Conservation (phyloP, 2,888 invertebrate genomes). For the Clepsis dumicolana region DNA sequence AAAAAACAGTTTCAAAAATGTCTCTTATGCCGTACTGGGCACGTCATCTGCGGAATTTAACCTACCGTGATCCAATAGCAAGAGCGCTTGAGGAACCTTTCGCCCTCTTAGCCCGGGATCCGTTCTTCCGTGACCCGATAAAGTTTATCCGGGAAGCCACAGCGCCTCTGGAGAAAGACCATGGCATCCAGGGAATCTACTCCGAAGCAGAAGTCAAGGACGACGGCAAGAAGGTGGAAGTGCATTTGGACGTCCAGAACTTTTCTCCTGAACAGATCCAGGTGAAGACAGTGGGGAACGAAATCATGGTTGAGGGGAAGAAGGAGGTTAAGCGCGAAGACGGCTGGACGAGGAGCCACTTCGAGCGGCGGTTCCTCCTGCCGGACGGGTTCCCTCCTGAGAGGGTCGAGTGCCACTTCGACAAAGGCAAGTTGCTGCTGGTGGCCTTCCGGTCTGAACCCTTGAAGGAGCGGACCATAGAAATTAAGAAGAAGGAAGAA, state of each 20-base stretch:
- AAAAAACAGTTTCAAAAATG: conserved; percentile 60
- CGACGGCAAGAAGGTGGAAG: conserved; percentile 90
- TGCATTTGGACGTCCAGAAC: conserved; percentile 91
- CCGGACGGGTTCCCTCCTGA: conserved; percentile 92
- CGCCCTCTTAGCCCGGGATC: conserved; percentile 66
- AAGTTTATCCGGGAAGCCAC: conserved; percentile 67
- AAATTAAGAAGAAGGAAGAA: conserved; percentile 54
- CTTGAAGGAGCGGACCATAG: conserved; percentile 66
- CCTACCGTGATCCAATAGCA: conserved; percentile 67
- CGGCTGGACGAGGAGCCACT: conserved; percentile 91
- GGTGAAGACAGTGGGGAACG: conserved; percentile 91
- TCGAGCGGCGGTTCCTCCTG: conserved; percentile 90
- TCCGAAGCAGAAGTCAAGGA: conserved; percentile 85
- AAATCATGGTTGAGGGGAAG: conserved; percentile 91
- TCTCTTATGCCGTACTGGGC: conserved; percentile 78
- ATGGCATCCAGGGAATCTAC: conserved; percentile 80
- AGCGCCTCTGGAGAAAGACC: conserved; percentile 60
- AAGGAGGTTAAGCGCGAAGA: conserved; percentile 92
- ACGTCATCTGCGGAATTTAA: conserved; percentile 74
- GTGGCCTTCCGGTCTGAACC: conserved; percentile 87
- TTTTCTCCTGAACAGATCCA: conserved; percentile 92
- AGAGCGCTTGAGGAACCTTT: conserved; percentile 74
- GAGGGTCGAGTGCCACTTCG: conserved; percentile 90
- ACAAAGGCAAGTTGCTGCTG: conserved; percentile 91
- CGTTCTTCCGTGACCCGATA: conserved; percentile 75